Percentiles rank a stretch among this genome's conserved stretches.
These are phyloP conservation scores for Stictocephala bisonia DNA, from an alignment of 2,888 invertebrate genomes.

Conservation along the genomic window DNA sequence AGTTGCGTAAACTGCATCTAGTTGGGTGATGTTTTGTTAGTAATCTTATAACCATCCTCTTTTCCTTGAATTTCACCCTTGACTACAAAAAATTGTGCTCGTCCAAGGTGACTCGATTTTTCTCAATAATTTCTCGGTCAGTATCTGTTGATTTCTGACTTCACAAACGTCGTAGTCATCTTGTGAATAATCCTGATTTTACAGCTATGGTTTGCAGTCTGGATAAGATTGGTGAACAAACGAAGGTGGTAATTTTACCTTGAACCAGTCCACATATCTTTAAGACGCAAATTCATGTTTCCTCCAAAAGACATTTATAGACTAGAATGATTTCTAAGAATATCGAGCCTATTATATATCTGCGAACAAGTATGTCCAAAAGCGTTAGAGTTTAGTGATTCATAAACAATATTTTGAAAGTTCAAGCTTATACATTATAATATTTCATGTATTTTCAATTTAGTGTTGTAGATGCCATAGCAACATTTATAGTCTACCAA, in stretches of 20 bases:
- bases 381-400: no score
- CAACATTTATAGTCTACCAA: no score
- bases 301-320: neutral
- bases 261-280: slow-evolving; percentile 5
- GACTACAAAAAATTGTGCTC: slow-evolving; percentile 23
- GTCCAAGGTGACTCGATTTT: slow-evolving; percentile 22
- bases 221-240: neutral
- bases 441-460: no score
- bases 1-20: slow-evolving; percentile 6
- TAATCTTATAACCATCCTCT: neutral
- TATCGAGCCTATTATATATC: slow-evolving; percentile 30
- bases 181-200: slow-evolving; percentile 1
- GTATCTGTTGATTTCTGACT: neutral
- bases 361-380: no score
- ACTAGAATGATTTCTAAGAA: slow-evolving; percentile 3
- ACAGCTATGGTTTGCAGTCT: slow-evolving; percentile 9
- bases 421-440: no score
- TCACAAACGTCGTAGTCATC: neutral
- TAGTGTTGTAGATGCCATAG: no score
- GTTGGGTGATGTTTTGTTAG: neutral
- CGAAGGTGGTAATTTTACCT: slow-evolving; percentile 6
- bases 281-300: neutral
- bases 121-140: neutral
- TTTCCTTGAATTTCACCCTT: neutral
- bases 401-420: no score